These are phyloP conservation scores for Drosophila tsacasi DNA, from an alignment of 1,140 invertebrate species.

Conservation along the genomic window DNA sequence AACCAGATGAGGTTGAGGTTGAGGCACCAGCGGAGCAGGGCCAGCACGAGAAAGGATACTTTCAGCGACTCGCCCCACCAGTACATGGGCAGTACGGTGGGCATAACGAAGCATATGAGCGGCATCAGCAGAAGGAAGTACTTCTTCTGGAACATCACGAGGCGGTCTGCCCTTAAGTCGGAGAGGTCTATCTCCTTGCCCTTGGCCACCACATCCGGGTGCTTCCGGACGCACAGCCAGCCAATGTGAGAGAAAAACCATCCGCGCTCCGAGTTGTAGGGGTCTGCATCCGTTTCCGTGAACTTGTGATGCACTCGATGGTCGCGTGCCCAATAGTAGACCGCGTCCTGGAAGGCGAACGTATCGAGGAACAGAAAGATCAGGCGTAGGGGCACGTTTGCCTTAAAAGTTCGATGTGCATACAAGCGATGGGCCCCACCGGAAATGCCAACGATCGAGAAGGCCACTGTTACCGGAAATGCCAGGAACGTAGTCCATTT, in stretches of 20 bases:
- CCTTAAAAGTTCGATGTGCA: slow-evolving; percentile 97
- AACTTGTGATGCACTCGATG: slow-evolving; percentile 98
- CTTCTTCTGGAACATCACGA: slow-evolving; percentile 95
- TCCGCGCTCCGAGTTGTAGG: slow-evolving; percentile 96
- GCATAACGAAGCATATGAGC: slow-evolving; percentile 93
- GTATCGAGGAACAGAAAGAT: slow-evolving; percentile 93
- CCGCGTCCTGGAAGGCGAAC: slow-evolving; percentile 95
- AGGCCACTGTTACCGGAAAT: slow-evolving; percentile 46
- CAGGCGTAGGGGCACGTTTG: slow-evolving; percentile 92
- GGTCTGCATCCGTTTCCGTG: slow-evolving; percentile 97
- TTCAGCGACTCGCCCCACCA: slow-evolving; percentile 93
- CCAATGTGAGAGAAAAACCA: slow-evolving; percentile 98
- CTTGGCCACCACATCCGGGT: slow-evolving; percentile 94
- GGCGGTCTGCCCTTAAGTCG: slow-evolving; percentile 94
- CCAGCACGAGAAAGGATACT: slow-evolving; percentile 93
- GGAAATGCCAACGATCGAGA: slow-evolving; percentile 93
- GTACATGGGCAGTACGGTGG: slow-evolving; percentile 92
- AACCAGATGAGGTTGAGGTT: slow-evolving; percentile 97
- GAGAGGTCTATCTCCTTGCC: slow-evolving; percentile 94
- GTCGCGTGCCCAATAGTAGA: slow-evolving; percentile 96
- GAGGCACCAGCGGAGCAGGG: slow-evolving; percentile 93
- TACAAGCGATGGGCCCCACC: slow-evolving; percentile 97
- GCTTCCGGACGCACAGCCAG: slow-evolving; percentile 96
- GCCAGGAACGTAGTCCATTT: slow-evolving; percentile 88
- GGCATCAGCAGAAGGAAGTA: slow-evolving; percentile 93